These are phyloP conservation scores for Megathymus violae DNA, from an alignment of 1,140 invertebrate species.

Conservation along the genomic window DNA sequence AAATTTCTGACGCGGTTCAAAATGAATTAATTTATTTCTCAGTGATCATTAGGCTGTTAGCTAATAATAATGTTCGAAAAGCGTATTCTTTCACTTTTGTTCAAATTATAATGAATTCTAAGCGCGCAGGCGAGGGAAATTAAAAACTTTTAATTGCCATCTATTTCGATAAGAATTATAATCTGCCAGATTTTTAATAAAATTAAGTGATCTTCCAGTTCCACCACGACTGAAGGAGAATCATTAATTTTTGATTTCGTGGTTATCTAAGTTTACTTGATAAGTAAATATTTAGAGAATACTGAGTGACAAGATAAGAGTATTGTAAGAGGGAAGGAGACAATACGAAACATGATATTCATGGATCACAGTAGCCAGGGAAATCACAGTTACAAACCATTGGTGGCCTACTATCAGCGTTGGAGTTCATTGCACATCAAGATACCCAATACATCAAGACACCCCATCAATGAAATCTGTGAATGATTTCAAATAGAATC, in stretches of 20 bases:
- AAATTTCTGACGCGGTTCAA: neutral
- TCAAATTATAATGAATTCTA: constrained; percentile 26
- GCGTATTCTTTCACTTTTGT: constrained; percentile 27
- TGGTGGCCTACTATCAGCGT: no score
- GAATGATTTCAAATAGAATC: no score
- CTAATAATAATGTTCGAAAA: constrained; percentile 16
- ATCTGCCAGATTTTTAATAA: constrained; percentile 27
- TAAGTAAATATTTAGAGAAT: neutral
- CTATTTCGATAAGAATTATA: constrained; percentile 23
- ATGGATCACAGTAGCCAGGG: no score
- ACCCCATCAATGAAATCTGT: no score
- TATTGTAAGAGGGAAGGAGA: no score
- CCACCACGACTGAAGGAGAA: constrained; percentile 14
- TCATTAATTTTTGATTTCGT: constrained; percentile 9
- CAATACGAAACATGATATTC: no score
- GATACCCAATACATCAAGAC: no score
- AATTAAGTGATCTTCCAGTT: constrained; percentile 21
- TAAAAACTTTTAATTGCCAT: constrained; percentile 34
- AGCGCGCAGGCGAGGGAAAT: constrained; percentile 15
- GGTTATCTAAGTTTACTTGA: neutral
- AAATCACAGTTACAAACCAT: no score
- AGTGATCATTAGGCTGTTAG: constrained; percentile 14
- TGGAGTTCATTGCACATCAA: no score
- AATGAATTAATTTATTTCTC: constrained; percentile 1
- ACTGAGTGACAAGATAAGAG: neutral